These are phyloP conservation scores for Lamproptera curius DNA, from an alignment of 2,888 invertebrate species.

Conservation along the genomic window DNA sequence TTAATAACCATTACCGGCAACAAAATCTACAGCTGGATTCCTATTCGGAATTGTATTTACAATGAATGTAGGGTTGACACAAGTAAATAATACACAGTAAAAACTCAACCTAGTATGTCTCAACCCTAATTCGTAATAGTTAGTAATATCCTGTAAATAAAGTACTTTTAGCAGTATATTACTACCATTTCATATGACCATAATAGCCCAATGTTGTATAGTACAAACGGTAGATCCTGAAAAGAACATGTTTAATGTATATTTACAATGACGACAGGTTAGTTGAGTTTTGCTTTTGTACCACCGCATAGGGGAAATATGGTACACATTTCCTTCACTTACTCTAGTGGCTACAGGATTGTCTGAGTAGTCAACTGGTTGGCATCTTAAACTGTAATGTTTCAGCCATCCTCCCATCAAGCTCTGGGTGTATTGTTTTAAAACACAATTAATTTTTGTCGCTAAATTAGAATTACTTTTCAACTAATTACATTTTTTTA, in stretches of 20 bases:
- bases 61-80: slow-evolving; percentile 15
- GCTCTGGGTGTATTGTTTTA: slow-evolving; percentile 79
- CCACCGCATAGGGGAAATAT: slow-evolving; percentile 32
- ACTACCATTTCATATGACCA: slow-evolving; percentile 20
- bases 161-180: slow-evolving; percentile 4
- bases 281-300: slow-evolving; percentile 41
- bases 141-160: slow-evolving; percentile 9
- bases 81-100: background rate
- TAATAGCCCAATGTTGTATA: slow-evolving; percentile 30
- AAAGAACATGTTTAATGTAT: slow-evolving; percentile 48
- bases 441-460: slow-evolving; percentile 31
- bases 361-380: slow-evolving; percentile 93
- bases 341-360: slow-evolving; percentile 90
- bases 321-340: slow-evolving; percentile 68
- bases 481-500: too few relatives aligned
- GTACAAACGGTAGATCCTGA: slow-evolving; percentile 47
- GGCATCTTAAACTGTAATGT: slow-evolving; percentile 92
- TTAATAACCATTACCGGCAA: slow-evolving; percentile 31
- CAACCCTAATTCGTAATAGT: slow-evolving; percentile 18
- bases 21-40: slow-evolving; percentile 14
- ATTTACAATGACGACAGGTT: slow-evolving; percentile 65
- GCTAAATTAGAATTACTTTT: background rate
- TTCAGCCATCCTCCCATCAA: slow-evolving; percentile 94
- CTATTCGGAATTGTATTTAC: slow-evolving; percentile 13
- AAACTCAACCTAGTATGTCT: background rate